Percentiles rank a stretch among this genome's conserved stretches.
Evolutionary conservation across 2,888 invertebrate species (phyloP).

Genomic region (Apodemia hepburni): DNA sequence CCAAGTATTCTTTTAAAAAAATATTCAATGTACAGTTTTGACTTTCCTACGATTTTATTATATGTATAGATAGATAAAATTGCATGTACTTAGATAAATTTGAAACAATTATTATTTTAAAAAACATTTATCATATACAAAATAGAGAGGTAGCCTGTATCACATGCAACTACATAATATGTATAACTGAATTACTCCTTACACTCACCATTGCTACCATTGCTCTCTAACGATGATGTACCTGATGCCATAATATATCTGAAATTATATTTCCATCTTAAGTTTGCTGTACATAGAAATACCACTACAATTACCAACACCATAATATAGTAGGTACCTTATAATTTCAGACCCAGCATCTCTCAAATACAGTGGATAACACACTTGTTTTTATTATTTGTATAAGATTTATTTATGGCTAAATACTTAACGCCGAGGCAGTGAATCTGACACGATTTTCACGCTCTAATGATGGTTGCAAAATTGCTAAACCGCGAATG

Average conservation of each 20-base stretch:
- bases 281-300: not conserved
- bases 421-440: conserved; percentile 44
- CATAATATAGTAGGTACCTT: not conserved
- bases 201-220: conserved; percentile 84
- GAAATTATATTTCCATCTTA: conserved; percentile 39
- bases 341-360: conserved; percentile 5
- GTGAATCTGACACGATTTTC: conserved; percentile 73
- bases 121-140: not conserved
- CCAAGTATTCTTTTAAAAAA: too few relatives aligned
- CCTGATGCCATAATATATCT: conserved; percentile 86
- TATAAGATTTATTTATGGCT: conserved; percentile 29
- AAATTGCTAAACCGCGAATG: conserved; percentile 57
- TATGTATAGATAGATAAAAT: too few relatives aligned
- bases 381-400: not conserved
- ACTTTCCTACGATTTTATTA: too few relatives aligned
- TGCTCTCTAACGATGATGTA: conserved; percentile 88
- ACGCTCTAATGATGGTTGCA: conserved; percentile 75
- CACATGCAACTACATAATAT: not conserved
- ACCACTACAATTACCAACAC: not conserved
- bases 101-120: too few relatives aligned
- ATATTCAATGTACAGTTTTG: too few relatives aligned
- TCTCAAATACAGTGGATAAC: not conserved
- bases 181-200: not conserved
- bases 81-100: too few relatives aligned
- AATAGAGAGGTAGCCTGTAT: not conserved